Evolutionary conservation across 2,797 vertebrate genomes (phyloP).

Genomic region (Neomorphus geoffroyi): DNA sequence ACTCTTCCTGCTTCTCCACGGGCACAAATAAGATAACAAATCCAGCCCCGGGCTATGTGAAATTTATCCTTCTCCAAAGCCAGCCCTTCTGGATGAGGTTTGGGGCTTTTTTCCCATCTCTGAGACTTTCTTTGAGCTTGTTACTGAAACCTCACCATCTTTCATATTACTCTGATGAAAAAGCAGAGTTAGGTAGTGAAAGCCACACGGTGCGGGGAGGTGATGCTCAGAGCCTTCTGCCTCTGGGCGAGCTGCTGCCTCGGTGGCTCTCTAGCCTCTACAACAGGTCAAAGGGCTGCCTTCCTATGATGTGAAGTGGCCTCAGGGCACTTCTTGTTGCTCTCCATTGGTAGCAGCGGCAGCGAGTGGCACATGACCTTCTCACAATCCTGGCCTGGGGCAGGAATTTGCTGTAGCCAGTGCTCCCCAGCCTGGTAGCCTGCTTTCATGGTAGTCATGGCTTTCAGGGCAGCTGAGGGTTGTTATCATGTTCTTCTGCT

Average conservation of each 20-base stretch:
- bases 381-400: not conserved
- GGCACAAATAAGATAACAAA: not conserved
- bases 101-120: rapidly evolving
- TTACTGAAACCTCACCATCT: not conserved
- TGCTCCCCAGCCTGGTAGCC: not conserved
- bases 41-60: rapidly evolving
- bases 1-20: not conserved
- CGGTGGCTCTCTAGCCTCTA: not conserved
- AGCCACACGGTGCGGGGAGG: rapidly evolving
- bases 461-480: not conserved
- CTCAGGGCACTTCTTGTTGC: not conserved
- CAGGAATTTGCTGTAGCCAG: not conserved
- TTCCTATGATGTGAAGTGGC: rapidly evolving
- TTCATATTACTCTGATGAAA: rapidly evolving
- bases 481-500: not conserved
- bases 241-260: not conserved
- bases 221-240: not conserved
- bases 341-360: rapidly evolving
- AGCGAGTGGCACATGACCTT: not conserved
- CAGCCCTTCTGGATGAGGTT: not conserved
- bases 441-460: too few relatives aligned
- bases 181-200: not conserved
- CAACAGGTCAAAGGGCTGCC: not conserved
- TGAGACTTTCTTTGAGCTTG: not conserved
- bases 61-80: not conserved